These are phyloP conservation scores for Lophura swinhoii DNA, from an alignment of 2,797 vertebrate species.

Conservation along the genomic window DNA sequence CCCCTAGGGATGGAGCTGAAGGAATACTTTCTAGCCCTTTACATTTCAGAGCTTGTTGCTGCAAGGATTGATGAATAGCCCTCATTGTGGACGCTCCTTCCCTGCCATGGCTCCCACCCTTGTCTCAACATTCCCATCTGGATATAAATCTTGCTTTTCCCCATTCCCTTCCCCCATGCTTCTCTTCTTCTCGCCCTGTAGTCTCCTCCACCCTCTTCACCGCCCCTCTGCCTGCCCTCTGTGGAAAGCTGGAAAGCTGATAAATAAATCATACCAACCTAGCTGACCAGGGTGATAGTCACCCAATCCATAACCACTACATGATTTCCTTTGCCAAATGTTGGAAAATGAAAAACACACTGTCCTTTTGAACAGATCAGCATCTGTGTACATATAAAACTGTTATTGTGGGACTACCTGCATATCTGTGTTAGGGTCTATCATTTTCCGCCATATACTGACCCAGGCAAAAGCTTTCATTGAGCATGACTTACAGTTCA, in stretches of 20 bases:
- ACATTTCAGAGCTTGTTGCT: constrained; percentile 61
- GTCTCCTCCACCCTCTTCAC: background rate
- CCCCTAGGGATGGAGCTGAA: constrained; percentile 63
- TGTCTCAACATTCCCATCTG: constrained; percentile 71
- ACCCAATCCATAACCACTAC: constrained; percentile 72
- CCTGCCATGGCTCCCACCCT: constrained; percentile 57
- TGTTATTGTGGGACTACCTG: constrained; percentile 52
- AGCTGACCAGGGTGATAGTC: constrained; percentile 51
- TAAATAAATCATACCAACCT: constrained; percentile 71
- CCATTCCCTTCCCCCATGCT: constrained; percentile 43
- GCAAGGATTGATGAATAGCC: constrained; percentile 71
- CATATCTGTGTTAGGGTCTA: constrained; percentile 33
- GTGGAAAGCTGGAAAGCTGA: constrained; percentile 64
- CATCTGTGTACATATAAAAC: constrained; percentile 54
- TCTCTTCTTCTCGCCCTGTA: constrained; percentile 13
- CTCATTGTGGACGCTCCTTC: constrained; percentile 73
- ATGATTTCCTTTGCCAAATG: constrained; percentile 62
- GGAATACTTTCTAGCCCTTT: constrained; percentile 65
- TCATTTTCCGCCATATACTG: background rate
- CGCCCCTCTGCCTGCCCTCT: background rate
- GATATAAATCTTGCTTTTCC: constrained; percentile 77
- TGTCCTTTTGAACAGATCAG: constrained; percentile 63
- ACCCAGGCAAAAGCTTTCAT: constrained; percentile 35
- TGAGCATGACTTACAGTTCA: constrained; percentile 28
- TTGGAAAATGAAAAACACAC: constrained; percentile 65